phyloP scores from a whole-genome alignment of 2,888 invertebrate genomes.

The Brachypterus glaber region DNA sequence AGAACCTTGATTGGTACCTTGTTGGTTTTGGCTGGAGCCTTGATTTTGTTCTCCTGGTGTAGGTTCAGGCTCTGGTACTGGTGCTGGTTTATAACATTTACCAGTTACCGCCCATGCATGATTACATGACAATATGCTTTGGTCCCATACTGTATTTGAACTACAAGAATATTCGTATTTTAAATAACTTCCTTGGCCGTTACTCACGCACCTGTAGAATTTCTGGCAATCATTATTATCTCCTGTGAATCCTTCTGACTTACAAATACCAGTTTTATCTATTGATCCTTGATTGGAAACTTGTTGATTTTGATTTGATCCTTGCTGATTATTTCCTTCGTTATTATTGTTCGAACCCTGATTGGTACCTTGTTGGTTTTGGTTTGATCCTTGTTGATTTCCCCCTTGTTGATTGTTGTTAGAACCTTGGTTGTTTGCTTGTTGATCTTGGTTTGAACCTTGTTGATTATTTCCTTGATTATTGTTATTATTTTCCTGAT shows the following conservation, averaged over 20 bases:
- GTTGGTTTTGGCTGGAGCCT: conserved; percentile 14
- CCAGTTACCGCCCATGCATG: conserved; percentile 51
- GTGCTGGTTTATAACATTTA: conserved; percentile 20
- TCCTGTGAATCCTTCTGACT: conserved; percentile 61
- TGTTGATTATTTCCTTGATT: conserved; percentile 11
- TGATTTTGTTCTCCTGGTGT: conserved; percentile 25
- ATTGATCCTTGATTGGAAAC: conserved; percentile 10
- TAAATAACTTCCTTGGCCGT: conserved; percentile 49
- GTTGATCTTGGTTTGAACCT: conserved; percentile 15
- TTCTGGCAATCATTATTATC: conserved; percentile 60
- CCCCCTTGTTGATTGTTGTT: conserved; percentile 19
- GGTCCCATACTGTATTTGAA: conserved; percentile 71
- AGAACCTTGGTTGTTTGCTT: conserved; percentile 10
- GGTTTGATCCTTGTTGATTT: conserved; percentile 14
- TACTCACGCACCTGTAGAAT: conserved; percentile 67
- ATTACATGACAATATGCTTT: conserved; percentile 58
- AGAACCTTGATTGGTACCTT: conserved; percentile 10
- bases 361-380: conserved; percentile 18
- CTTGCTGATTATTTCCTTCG: conserved; percentile 16
- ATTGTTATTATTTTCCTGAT: too few relatives aligned
- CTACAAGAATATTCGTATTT: conserved; percentile 65
- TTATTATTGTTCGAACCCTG: too few relatives aligned
- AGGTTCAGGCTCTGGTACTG: conserved; percentile 16
- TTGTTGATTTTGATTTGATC: conserved; percentile 16
- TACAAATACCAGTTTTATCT: conserved; percentile 41